These are phyloP conservation scores for Hyperoodon ampullatus DNA, from an alignment of 2,113 vertebrate species.

Conservation along the genomic window DNA sequence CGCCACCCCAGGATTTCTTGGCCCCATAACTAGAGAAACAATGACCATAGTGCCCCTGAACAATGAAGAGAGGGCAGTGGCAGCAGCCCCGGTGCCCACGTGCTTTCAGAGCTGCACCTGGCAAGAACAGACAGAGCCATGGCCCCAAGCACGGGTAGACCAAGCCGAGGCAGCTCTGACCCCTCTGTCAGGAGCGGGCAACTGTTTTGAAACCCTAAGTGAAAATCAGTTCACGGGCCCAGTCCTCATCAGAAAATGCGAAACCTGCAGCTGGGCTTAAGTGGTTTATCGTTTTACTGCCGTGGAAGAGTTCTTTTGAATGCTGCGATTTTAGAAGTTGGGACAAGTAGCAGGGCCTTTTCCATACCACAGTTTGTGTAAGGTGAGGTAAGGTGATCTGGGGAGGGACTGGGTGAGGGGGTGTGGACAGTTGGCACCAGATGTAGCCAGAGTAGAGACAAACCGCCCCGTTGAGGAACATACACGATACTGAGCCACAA, in stretches of 20 bases:
- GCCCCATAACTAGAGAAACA: neutral
- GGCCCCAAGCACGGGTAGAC: neutral
- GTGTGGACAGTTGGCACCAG: neutral
- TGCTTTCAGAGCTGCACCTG: neutral
- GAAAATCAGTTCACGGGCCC: neutral
- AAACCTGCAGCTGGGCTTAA: neutral
- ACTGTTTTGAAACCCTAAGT: neutral
- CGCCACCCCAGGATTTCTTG: neutral
- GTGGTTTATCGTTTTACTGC: neutral
- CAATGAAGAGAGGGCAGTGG: neutral
- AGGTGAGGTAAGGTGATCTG: neutral
- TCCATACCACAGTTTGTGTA: neutral
- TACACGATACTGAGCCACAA: neutral
- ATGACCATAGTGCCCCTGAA: neutral
- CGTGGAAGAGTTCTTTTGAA: neutral
- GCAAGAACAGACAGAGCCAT: fast-evolving
- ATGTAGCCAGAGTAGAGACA: neutral
- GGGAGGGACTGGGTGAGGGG: neutral
- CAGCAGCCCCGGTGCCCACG: fast-evolving
- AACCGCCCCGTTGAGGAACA: neutral
- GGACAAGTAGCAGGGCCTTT: neutral
- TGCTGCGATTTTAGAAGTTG: neutral
- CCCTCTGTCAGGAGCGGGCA: neutral
- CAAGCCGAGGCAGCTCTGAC: neutral
- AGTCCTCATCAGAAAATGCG: neutral